A percentile compares a stretch with the other conserved stretches of the same genome.
Conservation (phyloP, 2,113 vertebrate species). For the Hucho hucho region DNA sequence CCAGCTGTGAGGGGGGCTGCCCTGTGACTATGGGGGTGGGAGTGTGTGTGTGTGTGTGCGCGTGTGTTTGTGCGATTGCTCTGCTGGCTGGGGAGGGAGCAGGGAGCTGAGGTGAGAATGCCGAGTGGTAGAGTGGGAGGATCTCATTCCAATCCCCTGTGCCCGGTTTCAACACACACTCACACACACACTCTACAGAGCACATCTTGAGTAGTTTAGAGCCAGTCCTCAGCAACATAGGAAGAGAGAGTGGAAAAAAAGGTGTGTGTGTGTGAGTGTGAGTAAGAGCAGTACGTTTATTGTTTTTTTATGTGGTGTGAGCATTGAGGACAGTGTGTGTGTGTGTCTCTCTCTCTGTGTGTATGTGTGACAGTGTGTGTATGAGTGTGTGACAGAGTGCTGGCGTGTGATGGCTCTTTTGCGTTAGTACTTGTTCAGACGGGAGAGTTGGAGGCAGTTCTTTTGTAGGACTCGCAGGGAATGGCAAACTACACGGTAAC, state of each 20-base stretch:
- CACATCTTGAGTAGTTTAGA: conserved; percentile 88
- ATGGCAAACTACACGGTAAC: conserved; percentile 83
- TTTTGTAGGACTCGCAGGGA: conserved; percentile 82
- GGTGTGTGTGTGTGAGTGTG: conserved; percentile 12
- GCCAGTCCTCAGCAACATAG: conserved; percentile 74
- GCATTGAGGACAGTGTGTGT: conserved; percentile 41
- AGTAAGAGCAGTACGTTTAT: conserved; percentile 22
- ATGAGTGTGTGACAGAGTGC: conserved; percentile 47
- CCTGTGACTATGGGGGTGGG: conserved; percentile 75
- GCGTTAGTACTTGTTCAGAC: conserved; percentile 82
- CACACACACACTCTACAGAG: conserved; percentile 57
- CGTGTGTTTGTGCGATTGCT: conserved; percentile 43
- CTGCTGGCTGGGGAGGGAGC: conserved; percentile 69
- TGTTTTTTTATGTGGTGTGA: conserved; percentile 9
- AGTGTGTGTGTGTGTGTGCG: conserved; percentile 16
- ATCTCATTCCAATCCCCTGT: conserved; percentile 87
- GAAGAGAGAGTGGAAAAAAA: conserved; percentile 47
- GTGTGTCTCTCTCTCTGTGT: conserved; percentile 26
- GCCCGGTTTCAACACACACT: conserved; percentile 77
- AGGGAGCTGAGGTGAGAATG: conserved; percentile 83
- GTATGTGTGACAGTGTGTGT: conserved; percentile 23
- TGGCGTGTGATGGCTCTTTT: conserved; percentile 79
- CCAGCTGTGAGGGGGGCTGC: conserved; percentile 89
- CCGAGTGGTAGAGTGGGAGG: conserved; percentile 81
- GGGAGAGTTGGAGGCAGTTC: conserved; percentile 81